Base-by-base conservation (phyloP, 2,113 vertebrate genomes). In the Baryphthengus martii region DNA sequence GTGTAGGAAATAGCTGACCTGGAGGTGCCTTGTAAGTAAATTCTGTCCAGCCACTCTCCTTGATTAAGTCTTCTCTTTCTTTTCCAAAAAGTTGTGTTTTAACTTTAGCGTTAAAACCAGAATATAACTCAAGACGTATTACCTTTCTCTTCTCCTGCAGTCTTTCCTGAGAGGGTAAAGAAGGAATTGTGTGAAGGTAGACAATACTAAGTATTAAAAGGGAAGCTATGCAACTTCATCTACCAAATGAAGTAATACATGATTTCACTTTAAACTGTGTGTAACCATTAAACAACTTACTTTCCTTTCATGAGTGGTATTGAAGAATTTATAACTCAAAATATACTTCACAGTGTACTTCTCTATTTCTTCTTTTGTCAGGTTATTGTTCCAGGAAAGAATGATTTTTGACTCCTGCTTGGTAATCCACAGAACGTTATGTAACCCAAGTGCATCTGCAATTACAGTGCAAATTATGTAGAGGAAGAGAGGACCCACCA, bases 41-140 rank as follows among this genome's bases (percentile, higher is more conserved):
- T 82, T 96, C 88, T 76, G 96, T 86, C 94, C 95, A 96, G 24
- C 52, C 78, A 66, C 97, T 85, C 67, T 95, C 92, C 56, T 90
- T 71, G 71, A 95, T 75, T 77, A 96, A 2, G 1, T 75, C 76
- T n/a, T 52, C 73, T 71, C 86, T 95, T 85, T 65, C 85, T 81
- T 85, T 96, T 50, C 53, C 28, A 78, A 97, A 82, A 86, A 96
- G 35, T 25, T 94, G 90, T 83, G 93, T 96, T 94, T 96, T 96
- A 65, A 97, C 94, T 89, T 94, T 97, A 72, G 90, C 97, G 25
- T 40, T 84, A 75, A 97, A 94, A n/a, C 97, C 95, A 74, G 96
- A 52, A 67, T 96, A 44, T 40, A 97, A 86, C 5, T 25, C 18
- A 62, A 96, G 90, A 37, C 8, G 56, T 86, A 97, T 94, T 70